Evolutionary conservation across 2,888 invertebrate genomes (phyloP), one percentile per base, ranked within the genome.

Genomic region (Ypsolopha sequella): DNA sequence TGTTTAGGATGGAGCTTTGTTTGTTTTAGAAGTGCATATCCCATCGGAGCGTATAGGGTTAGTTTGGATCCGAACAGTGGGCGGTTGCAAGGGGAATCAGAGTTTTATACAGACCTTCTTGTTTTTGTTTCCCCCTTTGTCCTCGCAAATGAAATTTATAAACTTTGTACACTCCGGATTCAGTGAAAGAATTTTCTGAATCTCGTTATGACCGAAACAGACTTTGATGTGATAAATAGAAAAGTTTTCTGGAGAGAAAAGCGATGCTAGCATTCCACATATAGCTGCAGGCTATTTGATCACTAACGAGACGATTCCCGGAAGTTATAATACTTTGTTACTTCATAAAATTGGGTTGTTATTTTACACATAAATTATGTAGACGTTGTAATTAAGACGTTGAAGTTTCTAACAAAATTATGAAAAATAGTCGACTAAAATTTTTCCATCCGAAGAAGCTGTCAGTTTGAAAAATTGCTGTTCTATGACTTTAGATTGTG

Each of bases 241-340:
- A 70, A 76, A 70, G 51, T 57, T 65, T 65, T 62, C 56, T 60
- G 59, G 60, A 64, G 60, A 66, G 64, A 70, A 72, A 72, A 70
- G 65, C 70, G 65, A 70, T 69, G 69, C 72, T 73, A 71, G 70
- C 71, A 76, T 80, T 79, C 76, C 73, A 63, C 61, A 66, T 66
- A 63, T 62, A 65, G 71, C 70, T 68, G 58, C 66, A 64, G 64
- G 65, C 70, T 70, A 77, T 77, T 76, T 73, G 71, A 77, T 77
- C 74, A 70, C 76, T 78, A 79, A 80, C 73, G 66, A 80, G 73
- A 66, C 60, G 68, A 72, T 71, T 73, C 73, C 73, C 70, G 78
- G 79, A 80, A 79, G 73, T 70, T 69, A 72, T 77, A 72, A 74
- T 68, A 71, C 70, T 74, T 65, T 70, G 69, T 73, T 72, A 66